phyloP scores from a whole-genome alignment of 2,888 invertebrate species.

The Eutolmus rufibarbis region DNA sequence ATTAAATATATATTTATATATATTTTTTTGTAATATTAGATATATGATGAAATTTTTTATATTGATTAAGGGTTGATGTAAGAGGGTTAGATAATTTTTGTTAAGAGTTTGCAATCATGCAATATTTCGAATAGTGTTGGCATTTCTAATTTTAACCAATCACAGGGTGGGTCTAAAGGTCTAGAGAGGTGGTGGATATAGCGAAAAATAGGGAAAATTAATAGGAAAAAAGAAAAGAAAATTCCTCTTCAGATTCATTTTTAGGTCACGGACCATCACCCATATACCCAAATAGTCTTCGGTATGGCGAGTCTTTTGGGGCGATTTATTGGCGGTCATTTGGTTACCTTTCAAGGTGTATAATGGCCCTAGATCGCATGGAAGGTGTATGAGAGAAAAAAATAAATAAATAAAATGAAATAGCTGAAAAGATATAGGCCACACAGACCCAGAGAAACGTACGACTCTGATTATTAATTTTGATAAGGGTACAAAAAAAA shows the following conservation, averaged over 20 bases:
- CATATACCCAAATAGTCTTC: neutral
- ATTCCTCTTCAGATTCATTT: neutral
- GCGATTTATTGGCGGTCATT: neutral
- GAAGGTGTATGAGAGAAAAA: neutral
- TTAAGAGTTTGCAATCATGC: neutral
- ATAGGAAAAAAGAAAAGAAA: neutral
- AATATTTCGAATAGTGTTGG: neutral
- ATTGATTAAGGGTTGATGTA: neutral
- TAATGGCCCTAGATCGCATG: neutral
- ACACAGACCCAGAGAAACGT: neutral
- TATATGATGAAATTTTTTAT: too few species aligned
- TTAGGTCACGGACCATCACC: neutral
- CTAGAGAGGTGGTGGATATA: neutral
- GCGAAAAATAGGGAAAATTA: neutral
- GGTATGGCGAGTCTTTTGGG: neutral
- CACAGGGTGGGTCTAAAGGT: neutral
- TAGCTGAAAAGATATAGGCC: neutral
- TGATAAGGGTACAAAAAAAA: neutral
- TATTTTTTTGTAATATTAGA: too few species aligned
- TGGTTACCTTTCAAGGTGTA: neutral
- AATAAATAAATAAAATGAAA: neutral
- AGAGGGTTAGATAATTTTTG: neutral
- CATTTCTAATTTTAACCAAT: neutral
- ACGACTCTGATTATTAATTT: neutral
- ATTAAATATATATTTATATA: neutral